Percentiles rank a stretch among this genome's conserved stretches.
These are phyloP conservation scores for Sinohyriopsis cumingii DNA, from an alignment of 2,888 invertebrate species.

Conservation along the genomic window DNA sequence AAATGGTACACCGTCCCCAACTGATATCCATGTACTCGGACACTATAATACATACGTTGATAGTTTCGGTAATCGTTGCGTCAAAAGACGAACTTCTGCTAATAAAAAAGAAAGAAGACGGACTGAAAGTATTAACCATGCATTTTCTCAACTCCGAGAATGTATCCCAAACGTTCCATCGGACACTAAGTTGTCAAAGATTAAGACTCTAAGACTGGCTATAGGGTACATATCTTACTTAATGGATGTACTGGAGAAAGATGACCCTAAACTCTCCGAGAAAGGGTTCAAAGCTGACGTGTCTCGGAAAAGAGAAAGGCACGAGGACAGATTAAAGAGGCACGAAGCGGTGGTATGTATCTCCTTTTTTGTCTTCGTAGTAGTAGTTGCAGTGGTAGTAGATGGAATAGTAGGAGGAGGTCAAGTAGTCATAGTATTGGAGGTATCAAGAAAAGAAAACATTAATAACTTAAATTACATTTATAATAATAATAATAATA, in stretches of 20 bases:
- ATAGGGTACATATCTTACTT: constrained; percentile 82
- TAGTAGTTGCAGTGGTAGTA: no score
- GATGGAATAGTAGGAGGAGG: no score
- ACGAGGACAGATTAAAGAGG: constrained; percentile 23
- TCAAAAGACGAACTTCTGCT: constrained; percentile 78
- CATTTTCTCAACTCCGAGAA: constrained; percentile 91
- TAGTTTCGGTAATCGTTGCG: constrained; percentile 52
- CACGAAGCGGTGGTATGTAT: neutral
- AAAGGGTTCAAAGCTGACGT: constrained; percentile 89
- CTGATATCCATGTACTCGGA: constrained; percentile 28
- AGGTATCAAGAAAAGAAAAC: no score
- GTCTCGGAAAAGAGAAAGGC: constrained; percentile 67
- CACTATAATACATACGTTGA: constrained; percentile 35
- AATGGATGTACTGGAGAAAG: constrained; percentile 88
- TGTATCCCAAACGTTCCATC: constrained; percentile 97
- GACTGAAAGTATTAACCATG: constrained; percentile 95
- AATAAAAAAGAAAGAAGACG: constrained; percentile 94
- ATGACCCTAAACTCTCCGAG: constrained; percentile 79
- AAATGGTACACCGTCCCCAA: constrained; percentile 28
- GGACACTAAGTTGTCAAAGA: constrained; percentile 94
- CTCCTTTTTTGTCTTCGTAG: no score
- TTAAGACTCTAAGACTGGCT: constrained; percentile 93
- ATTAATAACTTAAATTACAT: no score
- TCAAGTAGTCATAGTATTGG: no score
- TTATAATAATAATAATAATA: no score